Base-by-base conservation (phyloP, 92 coral and sea anemone genomes). In the Parazoanthus swiftii region DNA sequence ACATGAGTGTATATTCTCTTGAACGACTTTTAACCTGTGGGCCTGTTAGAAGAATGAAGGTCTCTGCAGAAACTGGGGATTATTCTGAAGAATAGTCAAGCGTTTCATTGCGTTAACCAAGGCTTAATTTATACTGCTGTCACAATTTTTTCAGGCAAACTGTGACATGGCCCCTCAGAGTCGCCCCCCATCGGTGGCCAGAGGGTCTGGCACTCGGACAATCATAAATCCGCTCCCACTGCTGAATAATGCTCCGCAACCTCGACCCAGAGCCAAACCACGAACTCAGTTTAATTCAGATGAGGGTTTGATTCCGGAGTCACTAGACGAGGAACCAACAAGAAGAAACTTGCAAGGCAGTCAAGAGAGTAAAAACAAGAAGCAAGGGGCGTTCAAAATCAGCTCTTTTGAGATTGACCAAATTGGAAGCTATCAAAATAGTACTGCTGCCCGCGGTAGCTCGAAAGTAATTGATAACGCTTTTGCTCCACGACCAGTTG, bases 111-210 rank as follows among this genome's bases (percentile, higher is more conserved):
- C 26, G 1, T 21, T 26, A 63, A 23, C 70, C 70, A 63, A 20
- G n/a, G 26, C 8, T 9, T 63, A 20, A 4, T 4, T 23, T 4
- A 7, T 7, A 48, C 51, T 48, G 51, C 35, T 33, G 15, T 81
- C 8, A 59, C 63, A 59, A 36, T 33, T 59, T 80, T 59, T 10
- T 29, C 86, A 82, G 86, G 50, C 73, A 43, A n/a, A 66, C 46
- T 82, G 86, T 82, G 86, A 82, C 33, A 67, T 67, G 86, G 86
- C 35, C 21, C 77, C 43, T 20, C 86, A 68, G 50, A 82, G 86
- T 82, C 86, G 86, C 2, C 86, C 86, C 39, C 15, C 86, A 42
- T 82, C 86, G 42, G 86, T 37, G 29, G 86, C 86, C 21, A 82
- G 86, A 43, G 59, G 76, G 6, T 66, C 65, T 43, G 86, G 6